A percentile compares a stretch with the other conserved stretches of the same genome.
These are phyloP conservation scores for Ibidorhyncha struthersii DNA, from an alignment of 2,113 vertebrate species.

Conservation along the genomic window DNA sequence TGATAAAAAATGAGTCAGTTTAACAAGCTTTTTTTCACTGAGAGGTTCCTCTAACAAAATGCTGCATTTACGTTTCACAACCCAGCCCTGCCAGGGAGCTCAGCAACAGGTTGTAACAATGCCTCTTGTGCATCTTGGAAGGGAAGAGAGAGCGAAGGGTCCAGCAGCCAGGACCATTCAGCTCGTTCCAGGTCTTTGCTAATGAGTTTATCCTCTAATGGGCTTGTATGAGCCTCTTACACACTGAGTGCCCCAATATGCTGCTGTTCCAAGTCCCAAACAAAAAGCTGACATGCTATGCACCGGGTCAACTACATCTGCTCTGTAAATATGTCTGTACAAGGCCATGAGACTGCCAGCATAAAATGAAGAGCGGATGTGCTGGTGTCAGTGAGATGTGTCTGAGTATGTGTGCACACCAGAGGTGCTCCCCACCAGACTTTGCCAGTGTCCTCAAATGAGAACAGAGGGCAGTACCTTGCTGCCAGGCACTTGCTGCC, in stretches of 20 bases:
- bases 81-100: background rate
- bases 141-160: background rate
- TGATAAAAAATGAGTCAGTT: conserved; percentile 6
- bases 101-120: background rate
- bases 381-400: background rate
- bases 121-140: accelerated
- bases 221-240: background rate
- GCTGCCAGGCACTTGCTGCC: background rate
- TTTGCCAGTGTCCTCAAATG: background rate
- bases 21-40: background rate
- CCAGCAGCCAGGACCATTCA: background rate
- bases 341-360: background rate
- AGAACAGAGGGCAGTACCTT: background rate
- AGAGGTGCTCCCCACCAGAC: background rate
- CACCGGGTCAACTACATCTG: background rate
- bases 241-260: accelerated
- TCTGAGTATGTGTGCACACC: accelerated
- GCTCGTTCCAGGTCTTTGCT: background rate
- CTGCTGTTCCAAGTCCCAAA: background rate
- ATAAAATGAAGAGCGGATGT: background rate
- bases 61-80: background rate
- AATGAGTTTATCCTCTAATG: background rate
- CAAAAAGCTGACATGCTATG: background rate
- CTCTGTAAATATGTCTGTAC: background rate
- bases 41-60: background rate